Evolutionary conservation across 1,140 invertebrate genomes (phyloP).

Genomic region (Caligus rogercresseyi): DNA sequence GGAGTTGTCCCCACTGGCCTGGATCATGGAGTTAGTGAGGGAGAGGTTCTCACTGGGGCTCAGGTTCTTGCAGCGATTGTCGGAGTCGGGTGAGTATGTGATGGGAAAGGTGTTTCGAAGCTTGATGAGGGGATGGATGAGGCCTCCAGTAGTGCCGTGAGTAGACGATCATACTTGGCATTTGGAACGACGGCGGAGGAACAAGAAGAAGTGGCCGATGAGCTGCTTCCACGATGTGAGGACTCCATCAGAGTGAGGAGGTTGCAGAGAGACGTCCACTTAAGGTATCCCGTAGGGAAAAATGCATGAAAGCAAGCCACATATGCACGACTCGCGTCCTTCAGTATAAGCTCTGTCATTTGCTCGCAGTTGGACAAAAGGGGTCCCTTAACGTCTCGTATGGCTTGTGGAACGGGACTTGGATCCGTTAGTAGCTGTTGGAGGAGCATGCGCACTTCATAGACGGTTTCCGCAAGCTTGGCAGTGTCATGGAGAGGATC

Average conservation of each 20-base stretch:
- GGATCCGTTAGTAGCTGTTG: slow-evolving; percentile 63
- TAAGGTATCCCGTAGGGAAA: slow-evolving; percentile 76
- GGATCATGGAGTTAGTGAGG: slow-evolving; percentile 41
- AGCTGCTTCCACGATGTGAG: neutral
- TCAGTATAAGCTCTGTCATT: slow-evolving; percentile 42
- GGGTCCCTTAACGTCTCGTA: neutral
- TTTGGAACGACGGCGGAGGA: neutral
- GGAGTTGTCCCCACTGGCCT: slow-evolving; percentile 42
- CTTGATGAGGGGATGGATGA: slow-evolving; percentile 56
- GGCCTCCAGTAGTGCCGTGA: slow-evolving; percentile 62
- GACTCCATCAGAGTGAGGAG: slow-evolving; percentile 39
- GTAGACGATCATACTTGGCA: slow-evolving; percentile 39
- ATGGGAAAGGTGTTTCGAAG: slow-evolving; percentile 58
- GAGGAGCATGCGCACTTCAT: slow-evolving; percentile 59
- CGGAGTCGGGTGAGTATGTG: slow-evolving; percentile 27
- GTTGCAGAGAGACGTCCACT: slow-evolving; percentile 80
- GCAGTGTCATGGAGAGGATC: slow-evolving; percentile 13
- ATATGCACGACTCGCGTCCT: slow-evolving; percentile 76
- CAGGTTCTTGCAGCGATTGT: slow-evolving; percentile 17
- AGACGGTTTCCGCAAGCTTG: slow-evolving; percentile 57
- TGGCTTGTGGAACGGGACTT: slow-evolving; percentile 30
- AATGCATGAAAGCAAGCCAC: slow-evolving; percentile 84
- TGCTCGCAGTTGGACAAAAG: slow-evolving; percentile 16
- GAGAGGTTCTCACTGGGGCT: slow-evolving; percentile 47
- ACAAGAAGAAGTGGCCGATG: neutral